Conservation (phyloP, 2,113 vertebrate genomes). For the Antechinus stuartii region DNA sequence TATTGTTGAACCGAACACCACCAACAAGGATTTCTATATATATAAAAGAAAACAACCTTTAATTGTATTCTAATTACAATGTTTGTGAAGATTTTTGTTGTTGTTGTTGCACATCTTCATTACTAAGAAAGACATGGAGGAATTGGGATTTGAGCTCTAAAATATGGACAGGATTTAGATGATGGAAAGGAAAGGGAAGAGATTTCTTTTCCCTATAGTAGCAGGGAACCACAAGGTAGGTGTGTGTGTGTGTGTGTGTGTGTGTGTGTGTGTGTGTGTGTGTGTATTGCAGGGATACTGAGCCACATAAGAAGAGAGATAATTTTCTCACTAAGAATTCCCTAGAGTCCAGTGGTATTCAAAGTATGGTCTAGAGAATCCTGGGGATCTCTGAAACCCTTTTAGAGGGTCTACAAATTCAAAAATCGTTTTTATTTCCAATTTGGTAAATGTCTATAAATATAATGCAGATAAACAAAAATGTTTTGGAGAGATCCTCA, state of each 20-base stretch:
- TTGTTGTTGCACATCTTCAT: rapidly evolving
- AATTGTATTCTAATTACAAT: not conserved
- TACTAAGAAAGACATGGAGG: not conserved
- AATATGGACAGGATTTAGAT: not conserved
- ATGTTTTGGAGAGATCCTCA: too few relatives aligned
- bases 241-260: not conserved
- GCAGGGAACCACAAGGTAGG: not conserved
- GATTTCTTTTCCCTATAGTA: not conserved
- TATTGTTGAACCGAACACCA: conserved; percentile 88
- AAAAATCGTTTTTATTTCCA: too few relatives aligned
- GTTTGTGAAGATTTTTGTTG: rapidly evolving
- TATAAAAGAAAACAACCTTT: not conserved
- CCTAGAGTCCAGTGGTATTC: too few relatives aligned
- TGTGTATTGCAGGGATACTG: not conserved
- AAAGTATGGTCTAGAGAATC: too few relatives aligned
- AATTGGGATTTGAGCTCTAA: not conserved
- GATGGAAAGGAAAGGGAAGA: not conserved
- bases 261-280: not conserved
- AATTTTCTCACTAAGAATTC: rapidly evolving
- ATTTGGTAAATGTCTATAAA: too few relatives aligned
- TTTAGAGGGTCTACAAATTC: too few relatives aligned
- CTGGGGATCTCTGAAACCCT: too few relatives aligned
- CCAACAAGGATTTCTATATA: conserved; percentile 93
- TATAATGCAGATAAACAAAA: too few relatives aligned
- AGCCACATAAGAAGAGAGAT: not conserved